Evolutionary conservation across 2,113 vertebrate species (phyloP).

Genomic region (Stegastes partitus): DNA sequence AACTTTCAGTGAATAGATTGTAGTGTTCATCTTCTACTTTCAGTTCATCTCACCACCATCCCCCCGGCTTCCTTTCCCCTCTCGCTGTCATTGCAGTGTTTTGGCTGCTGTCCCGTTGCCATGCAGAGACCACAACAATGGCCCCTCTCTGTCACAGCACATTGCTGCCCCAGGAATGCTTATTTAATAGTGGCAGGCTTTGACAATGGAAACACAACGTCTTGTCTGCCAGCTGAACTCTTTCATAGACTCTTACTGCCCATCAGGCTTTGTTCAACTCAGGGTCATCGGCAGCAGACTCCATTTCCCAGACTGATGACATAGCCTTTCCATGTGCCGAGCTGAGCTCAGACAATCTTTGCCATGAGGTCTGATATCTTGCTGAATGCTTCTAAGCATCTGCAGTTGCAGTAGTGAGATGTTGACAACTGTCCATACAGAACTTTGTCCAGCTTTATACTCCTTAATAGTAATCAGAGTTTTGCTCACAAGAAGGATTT

Average conservation of each 20-base stretch:
- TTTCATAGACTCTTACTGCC: conserved; percentile 52
- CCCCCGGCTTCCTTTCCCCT: conserved; percentile 20
- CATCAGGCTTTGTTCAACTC: conserved; percentile 19
- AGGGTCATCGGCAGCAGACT: conserved; percentile 44
- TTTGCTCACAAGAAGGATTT: not conserved
- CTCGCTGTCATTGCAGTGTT: conserved; percentile 72
- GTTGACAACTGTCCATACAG: conserved; percentile 19
- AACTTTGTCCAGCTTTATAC: conserved; percentile 22
- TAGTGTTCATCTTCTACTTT: conserved; percentile 34
- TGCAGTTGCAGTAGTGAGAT: conserved; percentile 5
- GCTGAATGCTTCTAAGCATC: conserved; percentile 13
- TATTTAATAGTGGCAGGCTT: conserved; percentile 73
- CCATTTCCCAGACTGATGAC: conserved; percentile 42
- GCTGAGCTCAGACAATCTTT: conserved; percentile 41
- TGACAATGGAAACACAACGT: conserved; percentile 58
- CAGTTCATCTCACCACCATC: conserved; percentile 37
- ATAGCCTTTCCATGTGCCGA: conserved; percentile 23
- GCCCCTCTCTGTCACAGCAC: conserved; percentile 71
- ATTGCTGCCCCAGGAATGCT: conserved; percentile 71
- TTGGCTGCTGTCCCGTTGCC: conserved; percentile 74
- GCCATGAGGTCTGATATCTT: not conserved
- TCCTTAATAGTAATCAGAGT: conserved; percentile 4
- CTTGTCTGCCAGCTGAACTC: conserved; percentile 57
- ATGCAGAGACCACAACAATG: conserved; percentile 79
- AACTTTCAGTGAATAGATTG: not conserved